Evolutionary conservation across 1,140 invertebrate species (phyloP).

Genomic region (Euschistus heros): DNA sequence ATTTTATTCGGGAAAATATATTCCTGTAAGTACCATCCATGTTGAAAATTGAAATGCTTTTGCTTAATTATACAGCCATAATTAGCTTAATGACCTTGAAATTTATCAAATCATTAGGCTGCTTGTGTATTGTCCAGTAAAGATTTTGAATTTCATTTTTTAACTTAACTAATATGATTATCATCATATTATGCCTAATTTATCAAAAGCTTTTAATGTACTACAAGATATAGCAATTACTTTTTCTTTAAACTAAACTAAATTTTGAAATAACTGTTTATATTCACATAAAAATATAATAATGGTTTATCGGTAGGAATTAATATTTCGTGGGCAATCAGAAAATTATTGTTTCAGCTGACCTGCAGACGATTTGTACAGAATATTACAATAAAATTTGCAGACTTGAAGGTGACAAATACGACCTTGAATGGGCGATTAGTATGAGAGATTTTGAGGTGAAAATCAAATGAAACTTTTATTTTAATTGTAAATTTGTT

Average conservation of each 20-base stretch:
- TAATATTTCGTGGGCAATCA: not conserved
- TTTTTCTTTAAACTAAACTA: too few species aligned
- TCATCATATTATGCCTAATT: too few species aligned
- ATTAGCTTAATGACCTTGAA: not conserved
- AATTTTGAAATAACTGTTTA: too few species aligned
- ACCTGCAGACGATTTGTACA: slow-evolving; percentile 91
- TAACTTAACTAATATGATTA: too few species aligned
- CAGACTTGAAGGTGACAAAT: slow-evolving; percentile 92
- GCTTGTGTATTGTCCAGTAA: slow-evolving; percentile 12
- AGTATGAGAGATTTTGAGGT: slow-evolving; percentile 92
- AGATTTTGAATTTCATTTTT: not conserved
- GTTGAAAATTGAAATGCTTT: slow-evolving; percentile 7
- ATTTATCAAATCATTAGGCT: not conserved
- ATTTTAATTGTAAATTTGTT: slow-evolving; percentile 9
- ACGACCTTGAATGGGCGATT: slow-evolving; percentile 93
- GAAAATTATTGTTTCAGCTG: slow-evolving; percentile 51
- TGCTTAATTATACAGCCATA: slow-evolving; percentile 3
- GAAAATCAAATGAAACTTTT: slow-evolving; percentile 36
- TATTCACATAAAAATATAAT: not conserved
- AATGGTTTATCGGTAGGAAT: slow-evolving; percentile 10
- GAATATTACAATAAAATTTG: slow-evolving; percentile 84
- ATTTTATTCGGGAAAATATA: too few species aligned
- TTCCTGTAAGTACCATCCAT: not conserved
- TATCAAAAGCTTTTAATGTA: too few species aligned
- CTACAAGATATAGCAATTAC: too few species aligned